These are phyloP conservation scores for Oxycera nigricornis DNA, from an alignment of 2,888 invertebrate species.

Conservation along the genomic window DNA sequence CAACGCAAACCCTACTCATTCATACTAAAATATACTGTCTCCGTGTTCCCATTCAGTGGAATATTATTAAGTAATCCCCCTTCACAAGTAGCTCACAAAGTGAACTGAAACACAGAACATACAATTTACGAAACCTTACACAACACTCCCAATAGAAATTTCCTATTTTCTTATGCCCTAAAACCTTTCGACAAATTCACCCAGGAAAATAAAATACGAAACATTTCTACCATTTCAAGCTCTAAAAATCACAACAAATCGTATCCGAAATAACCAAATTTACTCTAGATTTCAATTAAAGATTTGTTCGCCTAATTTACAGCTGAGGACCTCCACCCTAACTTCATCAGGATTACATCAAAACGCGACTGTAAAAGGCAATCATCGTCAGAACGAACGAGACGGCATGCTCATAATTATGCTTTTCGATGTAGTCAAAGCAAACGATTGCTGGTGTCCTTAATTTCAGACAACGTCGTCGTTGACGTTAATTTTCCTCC, in stretches of 20 bases:
- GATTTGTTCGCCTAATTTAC: constrained; percentile 2
- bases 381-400: background rate
- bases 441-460: background rate
- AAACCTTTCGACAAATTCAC: background rate
- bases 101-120: background rate
- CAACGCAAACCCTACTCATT: too few species aligned
- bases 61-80: too few species aligned
- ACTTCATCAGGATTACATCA: too few species aligned
- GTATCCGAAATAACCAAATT: background rate
- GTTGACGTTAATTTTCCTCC: too few species aligned
- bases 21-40: too few species aligned
- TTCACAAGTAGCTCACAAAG: background rate
- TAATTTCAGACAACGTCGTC: background rate
- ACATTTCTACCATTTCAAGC: background rate
- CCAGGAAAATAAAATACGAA: background rate
- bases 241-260: background rate
- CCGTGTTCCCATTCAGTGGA: too few species aligned
- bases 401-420: background rate
- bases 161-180: background rate
- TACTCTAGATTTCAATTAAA: constrained; percentile 13
- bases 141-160: background rate
- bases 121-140: background rate
- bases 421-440: background rate
- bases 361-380: too few species aligned
- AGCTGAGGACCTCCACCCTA: background rate